Conservation (phyloP, 1,140 invertebrate species). For the Temnothorax nylanderi region DNA sequence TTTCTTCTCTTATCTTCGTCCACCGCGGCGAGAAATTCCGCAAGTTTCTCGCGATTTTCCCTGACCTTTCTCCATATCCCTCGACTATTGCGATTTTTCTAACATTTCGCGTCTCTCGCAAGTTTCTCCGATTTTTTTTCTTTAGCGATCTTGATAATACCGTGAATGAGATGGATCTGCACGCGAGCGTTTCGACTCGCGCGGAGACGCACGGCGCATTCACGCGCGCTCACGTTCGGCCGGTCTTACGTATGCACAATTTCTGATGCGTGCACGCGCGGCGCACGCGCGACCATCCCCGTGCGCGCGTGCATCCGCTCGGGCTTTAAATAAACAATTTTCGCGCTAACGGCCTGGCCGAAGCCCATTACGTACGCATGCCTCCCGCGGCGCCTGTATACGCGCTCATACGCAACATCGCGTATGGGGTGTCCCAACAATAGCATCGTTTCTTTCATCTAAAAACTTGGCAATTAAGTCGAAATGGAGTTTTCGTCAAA, state of each 20-base stretch:
- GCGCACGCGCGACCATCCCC: conserved; percentile 49
- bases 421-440: conserved; percentile 51
- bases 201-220: not conserved
- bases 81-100: not conserved
- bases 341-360: conserved; percentile 74
- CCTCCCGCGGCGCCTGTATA: conserved; percentile 35
- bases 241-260: conserved; percentile 54
- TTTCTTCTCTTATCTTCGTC: not conserved
- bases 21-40: not conserved
- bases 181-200: not conserved
- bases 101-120: not conserved
- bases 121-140: not conserved
- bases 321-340: conserved; percentile 81
- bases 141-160: not conserved
- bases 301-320: conserved; percentile 65
- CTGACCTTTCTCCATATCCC: not conserved
- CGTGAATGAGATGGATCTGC: not conserved
- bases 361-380: conserved; percentile 78
- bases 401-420: conserved; percentile 69
- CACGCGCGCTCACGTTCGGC: conserved; percentile 32
- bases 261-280: conserved; percentile 24
- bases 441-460: not conserved
- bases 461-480: not conserved
- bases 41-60: not conserved
- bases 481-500: not conserved